Evolutionary conservation across 2,797 vertebrate genomes (phyloP).

Genomic region (Rhinophrynus dorsalis): DNA sequence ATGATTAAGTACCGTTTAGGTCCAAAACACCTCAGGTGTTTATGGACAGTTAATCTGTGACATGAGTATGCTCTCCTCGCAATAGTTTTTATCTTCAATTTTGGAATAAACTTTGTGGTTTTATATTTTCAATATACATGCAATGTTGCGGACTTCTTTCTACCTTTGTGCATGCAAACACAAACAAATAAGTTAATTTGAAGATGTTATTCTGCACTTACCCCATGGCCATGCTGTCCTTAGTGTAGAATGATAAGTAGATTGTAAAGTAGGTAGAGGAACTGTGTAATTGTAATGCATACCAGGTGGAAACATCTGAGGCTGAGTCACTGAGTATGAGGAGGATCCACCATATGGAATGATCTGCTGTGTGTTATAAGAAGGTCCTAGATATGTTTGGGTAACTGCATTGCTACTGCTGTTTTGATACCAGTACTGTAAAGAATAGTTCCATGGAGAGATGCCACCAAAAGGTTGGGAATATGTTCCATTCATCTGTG

Average conservation of each 20-base stretch:
- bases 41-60: too few relatives aligned
- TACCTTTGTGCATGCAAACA: too few relatives aligned
- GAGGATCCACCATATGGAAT: slow-evolving; percentile 1
- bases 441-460: slow-evolving; percentile 21
- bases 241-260: background rate
- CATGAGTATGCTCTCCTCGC: too few relatives aligned
- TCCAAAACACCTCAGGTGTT: too few relatives aligned
- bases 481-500: background rate
- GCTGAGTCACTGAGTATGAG: background rate
- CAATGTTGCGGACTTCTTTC: too few relatives aligned
- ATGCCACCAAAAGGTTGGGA: background rate
- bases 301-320: background rate
- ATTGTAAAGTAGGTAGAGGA: background rate
- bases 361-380: slow-evolving; percentile 7
- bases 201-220: background rate
- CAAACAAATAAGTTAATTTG: too few relatives aligned
- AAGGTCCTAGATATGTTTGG: slow-evolving; percentile 7
- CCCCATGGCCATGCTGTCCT: slow-evolving; percentile 22
- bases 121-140: too few relatives aligned
- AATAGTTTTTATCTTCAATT: too few relatives aligned
- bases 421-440: slow-evolving; percentile 23
- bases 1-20: too few relatives aligned
- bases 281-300: slow-evolving; percentile 10
- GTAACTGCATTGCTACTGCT: background rate
- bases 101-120: too few relatives aligned